Conservation (phyloP, 2,888 invertebrate species). For the Xylocampa areola region DNA sequence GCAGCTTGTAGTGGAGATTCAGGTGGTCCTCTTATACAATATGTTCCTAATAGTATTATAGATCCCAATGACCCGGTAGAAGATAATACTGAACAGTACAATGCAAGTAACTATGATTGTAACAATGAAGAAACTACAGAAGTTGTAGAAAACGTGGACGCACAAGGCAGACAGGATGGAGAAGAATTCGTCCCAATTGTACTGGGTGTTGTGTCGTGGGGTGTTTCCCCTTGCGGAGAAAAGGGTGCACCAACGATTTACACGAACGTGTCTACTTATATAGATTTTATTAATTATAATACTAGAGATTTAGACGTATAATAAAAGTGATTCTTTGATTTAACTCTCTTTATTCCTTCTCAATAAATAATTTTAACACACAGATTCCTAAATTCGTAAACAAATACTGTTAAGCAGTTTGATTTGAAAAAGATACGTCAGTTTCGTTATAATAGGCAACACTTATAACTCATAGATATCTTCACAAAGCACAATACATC, state of each 20-base stretch:
- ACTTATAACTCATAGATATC: too few species aligned
- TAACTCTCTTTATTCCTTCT: conserved; percentile 36
- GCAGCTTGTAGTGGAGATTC: conserved; percentile 90
- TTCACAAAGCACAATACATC: too few species aligned
- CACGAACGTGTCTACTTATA: conserved; percentile 84
- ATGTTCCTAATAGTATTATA: conserved; percentile 49
- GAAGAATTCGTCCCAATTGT: conserved; percentile 68
- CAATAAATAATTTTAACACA: conserved; percentile 37
- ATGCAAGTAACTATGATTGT: conserved; percentile 32
- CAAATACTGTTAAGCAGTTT: neutral
- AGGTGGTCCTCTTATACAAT: conserved; percentile 86
- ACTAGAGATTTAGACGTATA: conserved; percentile 37
- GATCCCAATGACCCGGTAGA: conserved; percentile 54
- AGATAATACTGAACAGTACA: conserved; percentile 40
- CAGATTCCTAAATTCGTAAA: conserved; percentile 6
- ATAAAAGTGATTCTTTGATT: conserved; percentile 38
- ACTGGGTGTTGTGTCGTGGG: conserved; percentile 90
- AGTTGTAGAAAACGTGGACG: conserved; percentile 6
- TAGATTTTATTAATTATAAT: conserved; percentile 81
- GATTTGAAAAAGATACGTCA: too few species aligned
- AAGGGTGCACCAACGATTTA: conserved; percentile 88
- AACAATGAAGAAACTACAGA: conserved; percentile 21
- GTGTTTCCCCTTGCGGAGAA: conserved; percentile 86
- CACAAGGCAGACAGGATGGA: conserved; percentile 37
- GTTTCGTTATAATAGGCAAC: too few species aligned